Percentiles rank a stretch among this genome's conserved stretches.
Evolutionary conservation across 2,113 vertebrate species (phyloP).

Genomic region (Mystacornis crossleyi): DNA sequence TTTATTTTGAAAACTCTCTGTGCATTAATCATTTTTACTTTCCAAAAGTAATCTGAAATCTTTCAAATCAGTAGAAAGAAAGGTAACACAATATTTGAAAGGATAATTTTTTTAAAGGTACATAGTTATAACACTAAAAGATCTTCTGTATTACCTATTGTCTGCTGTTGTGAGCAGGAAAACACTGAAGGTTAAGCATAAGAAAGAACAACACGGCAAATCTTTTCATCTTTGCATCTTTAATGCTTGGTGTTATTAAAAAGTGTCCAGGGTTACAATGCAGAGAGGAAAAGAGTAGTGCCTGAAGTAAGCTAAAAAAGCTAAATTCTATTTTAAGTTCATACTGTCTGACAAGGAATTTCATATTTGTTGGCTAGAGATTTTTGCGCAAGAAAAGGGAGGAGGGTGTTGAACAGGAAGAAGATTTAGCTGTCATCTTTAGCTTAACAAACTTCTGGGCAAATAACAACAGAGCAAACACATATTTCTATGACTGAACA

Average conservation of each 20-base stretch:
- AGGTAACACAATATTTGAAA: neutral
- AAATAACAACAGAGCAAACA: neutral
- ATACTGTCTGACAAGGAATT: neutral
- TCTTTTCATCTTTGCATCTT: neutral
- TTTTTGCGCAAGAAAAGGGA: neutral
- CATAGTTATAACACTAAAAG: neutral
- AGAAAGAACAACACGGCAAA: neutral
- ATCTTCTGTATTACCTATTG: neutral
- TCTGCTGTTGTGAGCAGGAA: neutral
- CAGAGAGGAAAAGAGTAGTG: neutral
- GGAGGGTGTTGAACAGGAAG: rapidly evolving
- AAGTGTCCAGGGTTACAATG: neutral
- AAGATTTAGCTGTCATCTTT: neutral
- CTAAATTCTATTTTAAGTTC: neutral
- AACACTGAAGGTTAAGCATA: neutral
- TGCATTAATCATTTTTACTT: neutral
- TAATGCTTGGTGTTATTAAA: neutral
- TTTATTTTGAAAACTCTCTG: neutral
- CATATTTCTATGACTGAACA: neutral
- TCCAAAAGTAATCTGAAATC: neutral
- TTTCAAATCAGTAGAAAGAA: neutral
- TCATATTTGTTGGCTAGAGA: neutral
- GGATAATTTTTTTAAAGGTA: neutral
- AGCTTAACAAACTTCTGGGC: neutral
- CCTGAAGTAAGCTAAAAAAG: neutral